phyloP scores from a whole-genome alignment of 1,140 invertebrate genomes.

The Drosophila pallidifrons region DNA sequence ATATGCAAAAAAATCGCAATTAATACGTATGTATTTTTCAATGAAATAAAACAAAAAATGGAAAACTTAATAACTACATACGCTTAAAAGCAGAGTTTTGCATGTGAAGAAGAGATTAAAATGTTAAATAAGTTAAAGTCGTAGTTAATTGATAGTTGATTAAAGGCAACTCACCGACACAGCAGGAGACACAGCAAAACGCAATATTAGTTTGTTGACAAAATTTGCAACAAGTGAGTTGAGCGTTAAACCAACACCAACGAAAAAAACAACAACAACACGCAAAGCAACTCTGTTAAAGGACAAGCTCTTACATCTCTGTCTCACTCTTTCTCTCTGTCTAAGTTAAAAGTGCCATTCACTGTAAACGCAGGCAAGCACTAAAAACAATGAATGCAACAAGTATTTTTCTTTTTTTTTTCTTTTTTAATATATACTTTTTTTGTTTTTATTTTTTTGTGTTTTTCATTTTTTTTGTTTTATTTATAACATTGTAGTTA shows the following conservation, averaged over 20 bases:
- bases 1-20: constrained; percentile 3
- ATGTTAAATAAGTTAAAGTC: constrained; percentile 16
- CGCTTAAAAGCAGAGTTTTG: constrained; percentile 5
- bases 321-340: too few relatives aligned
- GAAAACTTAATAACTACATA: constrained; percentile 2
- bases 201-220: constrained; percentile 26
- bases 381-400: constrained; percentile 10
- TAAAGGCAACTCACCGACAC: constrained; percentile 33
- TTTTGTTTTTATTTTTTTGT: constrained; percentile 26
- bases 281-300: constrained; percentile 1
- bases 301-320: neutral
- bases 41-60: neutral
- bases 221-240: constrained; percentile 12
- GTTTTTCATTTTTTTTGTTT: constrained; percentile 18
- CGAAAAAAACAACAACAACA: constrained; percentile 5
- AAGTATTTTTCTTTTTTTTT: constrained; percentile 25
- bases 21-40: neutral
- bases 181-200: constrained; percentile 27
- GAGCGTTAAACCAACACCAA: constrained; percentile 33
- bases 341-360: constrained; percentile 5
- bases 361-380: neutral
- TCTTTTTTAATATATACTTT: constrained; percentile 43
- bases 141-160: constrained; percentile 2
- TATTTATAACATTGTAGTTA: constrained; percentile 65
- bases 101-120: constrained; percentile 9